phyloP scores from a whole-genome alignment of 2,797 vertebrate species.

The Limnodromus scolopaceus region DNA sequence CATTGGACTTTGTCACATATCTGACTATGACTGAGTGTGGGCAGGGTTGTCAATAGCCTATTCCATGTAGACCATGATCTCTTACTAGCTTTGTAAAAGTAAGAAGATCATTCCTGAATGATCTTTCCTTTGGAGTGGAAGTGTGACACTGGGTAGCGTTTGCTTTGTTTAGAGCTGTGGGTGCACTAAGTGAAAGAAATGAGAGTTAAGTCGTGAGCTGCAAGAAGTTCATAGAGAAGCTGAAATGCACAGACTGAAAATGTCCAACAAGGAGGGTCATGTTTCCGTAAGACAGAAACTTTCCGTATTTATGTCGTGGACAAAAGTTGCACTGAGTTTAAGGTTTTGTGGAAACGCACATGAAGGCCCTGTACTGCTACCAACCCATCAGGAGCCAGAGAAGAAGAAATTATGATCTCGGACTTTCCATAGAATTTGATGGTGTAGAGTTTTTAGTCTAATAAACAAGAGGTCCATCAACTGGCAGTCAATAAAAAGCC shows the following conservation, averaged over 20 bases:
- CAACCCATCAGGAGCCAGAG: not conserved
- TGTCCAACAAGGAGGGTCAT: not conserved
- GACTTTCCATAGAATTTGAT: not conserved
- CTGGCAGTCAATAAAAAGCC: not conserved
- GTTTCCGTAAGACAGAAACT: not conserved
- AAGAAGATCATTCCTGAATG: not conserved
- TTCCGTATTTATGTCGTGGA: not conserved
- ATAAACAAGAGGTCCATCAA: not conserved
- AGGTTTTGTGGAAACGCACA: not conserved
- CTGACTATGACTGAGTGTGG: not conserved
- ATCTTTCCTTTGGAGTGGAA: not conserved
- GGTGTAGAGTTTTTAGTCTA: not conserved
- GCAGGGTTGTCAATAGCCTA: not conserved
- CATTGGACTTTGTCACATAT: slow-evolving; percentile 26
- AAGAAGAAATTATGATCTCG: not conserved
- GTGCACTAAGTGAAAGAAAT: not conserved
- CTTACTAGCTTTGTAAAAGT: not conserved
- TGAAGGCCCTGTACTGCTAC: not conserved
- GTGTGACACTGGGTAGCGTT: not conserved
- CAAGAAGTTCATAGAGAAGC: not conserved
- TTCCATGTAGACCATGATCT: not conserved
- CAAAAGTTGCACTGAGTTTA: not conserved
- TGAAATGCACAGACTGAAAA: not conserved
- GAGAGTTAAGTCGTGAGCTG: not conserved
- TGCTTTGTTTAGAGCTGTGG: not conserved